Base-by-base conservation (phyloP, 2,113 vertebrate species). In the Sorex fumeus region DNA sequence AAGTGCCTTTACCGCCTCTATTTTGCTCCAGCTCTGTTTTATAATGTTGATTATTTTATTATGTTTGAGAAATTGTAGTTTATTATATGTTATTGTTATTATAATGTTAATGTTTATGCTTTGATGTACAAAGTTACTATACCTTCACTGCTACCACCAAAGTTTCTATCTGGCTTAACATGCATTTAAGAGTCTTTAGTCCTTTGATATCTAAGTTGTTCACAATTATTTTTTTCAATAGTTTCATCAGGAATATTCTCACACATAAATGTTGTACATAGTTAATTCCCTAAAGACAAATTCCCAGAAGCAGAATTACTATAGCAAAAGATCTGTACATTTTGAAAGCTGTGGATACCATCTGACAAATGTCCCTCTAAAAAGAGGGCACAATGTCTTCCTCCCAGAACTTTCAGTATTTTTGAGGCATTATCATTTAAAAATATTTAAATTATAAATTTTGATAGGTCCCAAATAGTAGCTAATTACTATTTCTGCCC, bases 291-390 rank as follows among this genome's bases (percentile, higher is more conserved):
- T 16, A 74, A 95, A 84, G 89, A 96, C 36, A 94, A 94, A 92
- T 93, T 96, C 91, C 87, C 91, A 94, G 87, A 94, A 94, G 69
- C 12, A 88, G 90, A 88, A 89, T 91, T 84, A 95, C 91, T 95
- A 47, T 87, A 60, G 84, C 25, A 92, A 95, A 93, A 80, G 45
- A 93, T 84, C 91, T 30, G 36, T 74, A 93, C 64, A 70, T 92
- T 93, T 94, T 89, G n/a, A 82, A 93, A 95, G 40, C 40, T 64
- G 92, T 66, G 87, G 78, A 75, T 91, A 50, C 45, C 72, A 93
- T 81, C 84, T 93, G 87, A 81, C 87, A 85, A 93, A 87, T n/a
- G 85, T 45, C 69, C 76, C 84, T 93, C 91, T 67, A 34, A 50
- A 79, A 81, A 84, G 43, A 11, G 71, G 88, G 50, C 50, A n/a